Conservation (phyloP, 2,888 invertebrate species). For the Xylota segnis region DNA sequence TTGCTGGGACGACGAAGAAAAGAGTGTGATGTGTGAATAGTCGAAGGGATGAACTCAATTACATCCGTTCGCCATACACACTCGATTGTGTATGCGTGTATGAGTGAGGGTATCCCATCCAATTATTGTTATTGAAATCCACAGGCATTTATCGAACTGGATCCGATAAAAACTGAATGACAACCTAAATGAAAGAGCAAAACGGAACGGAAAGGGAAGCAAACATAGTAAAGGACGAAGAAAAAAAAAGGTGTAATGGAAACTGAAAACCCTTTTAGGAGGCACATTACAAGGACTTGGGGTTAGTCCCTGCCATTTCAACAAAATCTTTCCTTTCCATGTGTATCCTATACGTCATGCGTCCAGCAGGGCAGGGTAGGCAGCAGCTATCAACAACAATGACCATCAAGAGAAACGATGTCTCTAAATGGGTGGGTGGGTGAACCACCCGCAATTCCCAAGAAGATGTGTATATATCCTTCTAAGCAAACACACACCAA, state of each 20-base stretch:
- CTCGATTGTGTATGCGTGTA: not conserved
- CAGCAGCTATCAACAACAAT: constrained; percentile 64
- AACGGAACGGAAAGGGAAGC: constrained; percentile 21
- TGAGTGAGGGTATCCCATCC: constrained; percentile 43
- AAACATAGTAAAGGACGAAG: constrained; percentile 29
- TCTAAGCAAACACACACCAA: constrained; percentile 21
- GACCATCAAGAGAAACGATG: constrained; percentile 56
- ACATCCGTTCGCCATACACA: constrained; percentile 20
- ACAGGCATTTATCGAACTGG: constrained; percentile 66
- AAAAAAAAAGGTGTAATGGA: constrained; percentile 54
- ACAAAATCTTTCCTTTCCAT: constrained; percentile 8
- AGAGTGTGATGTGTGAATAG: constrained; percentile 37
- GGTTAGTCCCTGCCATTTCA: not conserved
- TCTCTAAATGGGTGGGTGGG: not conserved
- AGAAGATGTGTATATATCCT: constrained; percentile 39
- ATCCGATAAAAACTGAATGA: constrained; percentile 61
- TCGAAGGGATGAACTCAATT: constrained; percentile 36
- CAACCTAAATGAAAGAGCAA: constrained; percentile 58
- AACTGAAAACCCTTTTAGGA: constrained; percentile 61
- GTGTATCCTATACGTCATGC: constrained; percentile 13
- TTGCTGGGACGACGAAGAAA: constrained; percentile 8
- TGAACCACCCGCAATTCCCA: not conserved
- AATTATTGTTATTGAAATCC: constrained; percentile 73
- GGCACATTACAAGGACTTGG: constrained; percentile 27
- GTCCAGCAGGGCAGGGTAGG: constrained; percentile 27